Conservation (phyloP, 2,888 invertebrate species). For the Octonoba sinensis region DNA sequence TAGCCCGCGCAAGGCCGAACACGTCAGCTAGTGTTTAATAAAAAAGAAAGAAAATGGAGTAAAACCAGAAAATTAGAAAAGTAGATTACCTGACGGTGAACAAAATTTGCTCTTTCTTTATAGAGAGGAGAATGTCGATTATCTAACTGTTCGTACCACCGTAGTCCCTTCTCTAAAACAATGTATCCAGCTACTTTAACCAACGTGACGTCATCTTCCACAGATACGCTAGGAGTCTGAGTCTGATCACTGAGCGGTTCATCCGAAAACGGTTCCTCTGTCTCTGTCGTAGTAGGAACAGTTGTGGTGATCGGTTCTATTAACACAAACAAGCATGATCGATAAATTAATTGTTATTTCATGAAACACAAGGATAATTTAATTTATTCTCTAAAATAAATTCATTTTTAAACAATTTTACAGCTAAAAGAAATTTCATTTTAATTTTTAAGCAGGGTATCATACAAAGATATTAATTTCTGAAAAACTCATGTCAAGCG, state of each 20-base stretch:
- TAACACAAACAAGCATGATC: not conserved
- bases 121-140: constrained; percentile 52
- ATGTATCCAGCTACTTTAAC: constrained; percentile 42
- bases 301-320: constrained; percentile 43
- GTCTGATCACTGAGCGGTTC: constrained; percentile 39
- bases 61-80: no score
- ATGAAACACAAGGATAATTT: no score
- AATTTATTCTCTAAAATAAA: no score
- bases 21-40: no score
- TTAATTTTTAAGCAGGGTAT: no score
- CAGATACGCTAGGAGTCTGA: constrained; percentile 6
- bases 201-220: constrained; percentile 40
- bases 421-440: no score
- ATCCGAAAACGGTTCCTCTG: constrained; percentile 44
- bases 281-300: constrained; percentile 30
- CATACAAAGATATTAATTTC: no score
- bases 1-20: no score
- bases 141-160: constrained; percentile 37
- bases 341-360: no score
- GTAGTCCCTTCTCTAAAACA: constrained; percentile 33
- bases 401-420: no score
- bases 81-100: constrained; percentile 37
- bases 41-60: not conserved
- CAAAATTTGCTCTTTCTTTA: constrained; percentile 21
- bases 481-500: no score